Conservation (phyloP, 2,113 vertebrate species). For the Tragelaphus imberbis region DNA sequence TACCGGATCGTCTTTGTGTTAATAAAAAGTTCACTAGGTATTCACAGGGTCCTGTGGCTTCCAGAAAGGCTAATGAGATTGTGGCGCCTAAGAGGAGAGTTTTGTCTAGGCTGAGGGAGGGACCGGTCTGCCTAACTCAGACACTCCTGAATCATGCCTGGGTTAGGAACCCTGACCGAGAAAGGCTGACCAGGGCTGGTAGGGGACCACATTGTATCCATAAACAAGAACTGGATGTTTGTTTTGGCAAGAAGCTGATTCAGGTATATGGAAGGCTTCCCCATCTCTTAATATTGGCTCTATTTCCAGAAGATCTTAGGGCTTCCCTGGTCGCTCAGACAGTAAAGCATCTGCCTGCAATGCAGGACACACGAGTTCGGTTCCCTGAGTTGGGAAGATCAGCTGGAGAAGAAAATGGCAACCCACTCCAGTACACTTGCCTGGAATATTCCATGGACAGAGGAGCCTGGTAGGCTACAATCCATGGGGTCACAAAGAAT, state of each 20-base stretch:
- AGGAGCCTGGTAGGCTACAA: background rate
- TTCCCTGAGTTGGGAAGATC: background rate
- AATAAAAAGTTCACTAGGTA: background rate
- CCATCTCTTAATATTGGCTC: background rate
- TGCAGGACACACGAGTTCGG: fast-evolving
- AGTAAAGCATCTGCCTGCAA: background rate
- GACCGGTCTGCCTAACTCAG: background rate
- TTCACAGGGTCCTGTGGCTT: background rate
- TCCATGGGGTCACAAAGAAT: background rate
- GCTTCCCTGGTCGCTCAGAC: fast-evolving
- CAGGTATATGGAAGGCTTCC: background rate
- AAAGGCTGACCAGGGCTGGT: background rate
- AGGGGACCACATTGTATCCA: too few relatives aligned
- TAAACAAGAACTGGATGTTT: background rate
- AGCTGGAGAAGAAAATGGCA: background rate
- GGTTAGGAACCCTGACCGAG: background rate
- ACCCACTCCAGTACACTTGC: background rate
- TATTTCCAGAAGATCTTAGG: background rate
- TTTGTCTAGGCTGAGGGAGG: background rate
- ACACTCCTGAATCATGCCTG: background rate
- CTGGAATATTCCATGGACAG: background rate
- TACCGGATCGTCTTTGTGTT: background rate
- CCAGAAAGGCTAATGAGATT: background rate
- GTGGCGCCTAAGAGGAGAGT: background rate
- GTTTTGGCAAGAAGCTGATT: background rate